Conservation (phyloP, 92 coral and sea anemone species). For the Porites cylindrica region DNA sequence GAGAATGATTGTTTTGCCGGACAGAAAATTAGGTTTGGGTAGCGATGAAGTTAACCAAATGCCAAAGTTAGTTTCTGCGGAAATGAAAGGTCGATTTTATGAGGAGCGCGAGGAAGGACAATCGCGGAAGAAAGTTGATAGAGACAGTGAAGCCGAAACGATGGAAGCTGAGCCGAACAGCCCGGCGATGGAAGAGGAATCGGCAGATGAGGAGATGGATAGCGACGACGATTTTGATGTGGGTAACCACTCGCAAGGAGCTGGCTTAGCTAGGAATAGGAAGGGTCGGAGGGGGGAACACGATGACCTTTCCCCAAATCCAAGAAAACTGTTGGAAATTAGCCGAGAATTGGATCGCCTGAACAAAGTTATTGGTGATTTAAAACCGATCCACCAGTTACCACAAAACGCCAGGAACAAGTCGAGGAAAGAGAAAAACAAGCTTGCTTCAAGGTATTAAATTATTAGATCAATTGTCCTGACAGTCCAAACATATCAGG, state of each 20-base stretch:
- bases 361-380: conserved; percentile 87
- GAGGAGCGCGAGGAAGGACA: neutral
- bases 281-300: conserved; percentile 95
- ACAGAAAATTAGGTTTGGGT: conserved; percentile 64
- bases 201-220: conserved; percentile 84
- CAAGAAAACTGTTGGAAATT: conserved; percentile 88
- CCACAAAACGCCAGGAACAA: conserved; percentile 94
- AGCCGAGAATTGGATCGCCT: conserved; percentile 93
- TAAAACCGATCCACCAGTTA: conserved; percentile 94
- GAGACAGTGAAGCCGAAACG: conserved; percentile 7
- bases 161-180: conserved; percentile 32
- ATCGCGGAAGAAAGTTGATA: neutral
- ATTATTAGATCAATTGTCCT: neutral
- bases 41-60: conserved; percentile 44
- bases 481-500: neutral
- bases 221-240: conserved; percentile 91
- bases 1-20: conserved; percentile 49
- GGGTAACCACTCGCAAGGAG: conserved; percentile 72
- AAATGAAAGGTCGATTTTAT: conserved; percentile 59
- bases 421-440: conserved; percentile 98
- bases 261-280: conserved; percentile 75
- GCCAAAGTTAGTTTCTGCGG: conserved; percentile 78
- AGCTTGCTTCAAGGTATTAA: conserved; percentile 96
- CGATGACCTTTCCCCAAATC: conserved; percentile 97
- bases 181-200: conserved; percentile 62